Conservation (phyloP, 1,140 invertebrate genomes). For the Drosophila setifemur region DNA sequence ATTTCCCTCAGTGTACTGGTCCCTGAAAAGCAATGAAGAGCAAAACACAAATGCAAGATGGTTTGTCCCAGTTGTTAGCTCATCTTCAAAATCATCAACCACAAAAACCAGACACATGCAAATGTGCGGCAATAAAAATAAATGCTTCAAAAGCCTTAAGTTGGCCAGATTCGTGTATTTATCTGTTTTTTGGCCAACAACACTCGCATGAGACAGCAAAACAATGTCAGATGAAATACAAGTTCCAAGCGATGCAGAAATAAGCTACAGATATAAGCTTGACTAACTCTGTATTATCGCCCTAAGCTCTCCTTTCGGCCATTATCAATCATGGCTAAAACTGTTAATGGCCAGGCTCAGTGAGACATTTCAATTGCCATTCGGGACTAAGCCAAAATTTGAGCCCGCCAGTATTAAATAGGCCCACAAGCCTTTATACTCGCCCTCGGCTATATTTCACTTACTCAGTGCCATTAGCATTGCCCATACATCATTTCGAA, state of each 20-base stretch:
- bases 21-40: constrained; percentile 1
- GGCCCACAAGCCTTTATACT: constrained; percentile 5
- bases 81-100: constrained; percentile 23
- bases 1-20: constrained; percentile 1
- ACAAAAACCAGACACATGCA: constrained; percentile 18
- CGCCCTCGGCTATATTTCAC: neutral
- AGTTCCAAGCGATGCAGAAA: constrained; percentile 2
- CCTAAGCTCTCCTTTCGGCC: constrained; percentile 13
- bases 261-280: constrained; percentile 4
- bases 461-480: neutral
- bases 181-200: constrained; percentile 10
- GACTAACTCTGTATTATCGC: constrained; percentile 14
- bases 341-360: constrained; percentile 19
- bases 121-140: constrained; percentile 33
- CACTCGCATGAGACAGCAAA: neutral
- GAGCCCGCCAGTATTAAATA: neutral
- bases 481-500: constrained; percentile 26
- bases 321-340: constrained; percentile 39
- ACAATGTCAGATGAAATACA: constrained; percentile 21
- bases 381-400: constrained; percentile 12
- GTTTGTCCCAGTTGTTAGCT: constrained; percentile 35
- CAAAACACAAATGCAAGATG: constrained; percentile 11
- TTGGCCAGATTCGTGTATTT: constrained; percentile 19
- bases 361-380: constrained; percentile 33
- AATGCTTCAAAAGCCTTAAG: constrained; percentile 36